These are phyloP conservation scores for Episyrphus balteatus DNA, from an alignment of 1,140 invertebrate species.

Conservation along the genomic window DNA sequence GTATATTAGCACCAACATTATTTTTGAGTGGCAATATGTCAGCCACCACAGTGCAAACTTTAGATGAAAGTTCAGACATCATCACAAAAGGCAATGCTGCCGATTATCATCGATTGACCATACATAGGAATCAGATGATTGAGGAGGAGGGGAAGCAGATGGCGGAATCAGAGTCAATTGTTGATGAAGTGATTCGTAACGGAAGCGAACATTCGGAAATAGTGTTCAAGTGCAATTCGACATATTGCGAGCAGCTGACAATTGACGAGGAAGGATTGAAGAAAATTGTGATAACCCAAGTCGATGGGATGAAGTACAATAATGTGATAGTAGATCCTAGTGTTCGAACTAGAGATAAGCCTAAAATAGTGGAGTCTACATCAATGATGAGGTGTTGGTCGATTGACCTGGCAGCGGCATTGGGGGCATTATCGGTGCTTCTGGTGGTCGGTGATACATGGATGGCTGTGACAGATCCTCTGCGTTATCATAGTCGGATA, in stretches of 20 bases:
- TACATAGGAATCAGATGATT: conserved; percentile 24
- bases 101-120: conserved; percentile 29
- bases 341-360: too few species aligned
- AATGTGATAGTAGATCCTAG: conserved; percentile 11
- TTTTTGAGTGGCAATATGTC: conserved; percentile 17
- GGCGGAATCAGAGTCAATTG: conserved; percentile 10
- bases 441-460: conserved; percentile 79
- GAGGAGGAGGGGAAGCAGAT: conserved; percentile 28
- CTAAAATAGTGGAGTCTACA: not conserved
- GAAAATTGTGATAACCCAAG: conserved; percentile 25
- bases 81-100: conserved; percentile 1
- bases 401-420: conserved; percentile 31
- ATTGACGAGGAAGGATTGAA: conserved; percentile 26
- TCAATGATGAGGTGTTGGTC: conserved; percentile 27
- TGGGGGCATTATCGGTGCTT: conserved; percentile 55
- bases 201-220: conserved; percentile 12
- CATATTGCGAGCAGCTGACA: conserved; percentile 24
- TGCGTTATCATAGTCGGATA: conserved; percentile 69
- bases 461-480: conserved; percentile 73
- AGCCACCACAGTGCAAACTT: not conserved
- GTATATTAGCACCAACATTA: conserved; percentile 29
- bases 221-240: conserved; percentile 28
- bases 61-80: conserved; percentile 1
- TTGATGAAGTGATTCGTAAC: not conserved
- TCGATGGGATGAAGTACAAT: conserved; percentile 18